These are phyloP conservation scores for Neoniphon sammara DNA, from an alignment of 2,797 vertebrate genomes.

Conservation along the genomic window DNA sequence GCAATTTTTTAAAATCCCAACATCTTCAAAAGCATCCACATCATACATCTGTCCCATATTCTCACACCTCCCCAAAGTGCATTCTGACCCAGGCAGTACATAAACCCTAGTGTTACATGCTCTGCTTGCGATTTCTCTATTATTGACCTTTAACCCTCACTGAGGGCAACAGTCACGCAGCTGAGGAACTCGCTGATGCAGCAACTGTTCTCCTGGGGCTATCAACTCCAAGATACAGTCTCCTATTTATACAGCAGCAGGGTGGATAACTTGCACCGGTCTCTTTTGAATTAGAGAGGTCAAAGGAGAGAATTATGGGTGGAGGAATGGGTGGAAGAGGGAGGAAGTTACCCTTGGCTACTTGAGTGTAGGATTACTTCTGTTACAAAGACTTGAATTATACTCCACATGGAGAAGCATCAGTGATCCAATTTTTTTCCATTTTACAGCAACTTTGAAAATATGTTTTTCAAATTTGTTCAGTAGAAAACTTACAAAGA, in stretches of 20 bases:
- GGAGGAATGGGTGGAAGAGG: background rate
- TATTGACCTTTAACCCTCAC: constrained; percentile 55
- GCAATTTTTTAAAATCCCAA: constrained; percentile 5
- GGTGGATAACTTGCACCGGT: background rate
- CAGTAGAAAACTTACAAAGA: too few relatives aligned
- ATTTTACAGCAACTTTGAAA: background rate
- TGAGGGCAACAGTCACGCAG: constrained; percentile 31
- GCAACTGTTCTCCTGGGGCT: constrained; percentile 48
- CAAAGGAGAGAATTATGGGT: constrained; percentile 30
- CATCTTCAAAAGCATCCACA: constrained; percentile 12
- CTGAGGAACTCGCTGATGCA: constrained; percentile 58
- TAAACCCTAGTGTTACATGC: constrained; percentile 28
- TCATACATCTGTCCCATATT: constrained; percentile 26
- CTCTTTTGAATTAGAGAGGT: constrained; percentile 36
- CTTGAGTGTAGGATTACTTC: constrained; percentile 1
- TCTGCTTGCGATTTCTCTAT: constrained; percentile 41
- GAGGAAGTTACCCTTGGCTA: constrained; percentile 30
- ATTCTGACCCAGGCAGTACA: background rate
- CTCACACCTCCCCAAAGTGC: constrained; percentile 28
- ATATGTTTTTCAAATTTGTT: too few relatives aligned
- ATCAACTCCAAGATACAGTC: constrained; percentile 37
- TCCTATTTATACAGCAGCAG: constrained; percentile 48
- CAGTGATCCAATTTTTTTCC: constrained; percentile 1
- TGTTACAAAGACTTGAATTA: background rate
- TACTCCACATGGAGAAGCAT: background rate